Evolutionary conservation across 2,888 invertebrate species (phyloP).

Genomic region (Rhingia rostrata): DNA sequence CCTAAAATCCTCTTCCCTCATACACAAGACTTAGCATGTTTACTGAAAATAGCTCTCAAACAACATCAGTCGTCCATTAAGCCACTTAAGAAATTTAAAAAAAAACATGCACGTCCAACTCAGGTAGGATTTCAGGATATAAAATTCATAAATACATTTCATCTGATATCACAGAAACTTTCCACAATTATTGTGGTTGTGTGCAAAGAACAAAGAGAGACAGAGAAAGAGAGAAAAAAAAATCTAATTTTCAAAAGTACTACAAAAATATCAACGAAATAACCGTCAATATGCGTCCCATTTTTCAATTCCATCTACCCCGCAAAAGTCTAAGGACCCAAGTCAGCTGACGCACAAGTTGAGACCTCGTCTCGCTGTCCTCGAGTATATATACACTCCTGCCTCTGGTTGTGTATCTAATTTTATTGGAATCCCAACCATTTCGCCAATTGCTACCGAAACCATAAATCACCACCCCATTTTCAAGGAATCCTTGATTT

Average conservation of each 20-base stretch:
- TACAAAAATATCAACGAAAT: constrained; percentile 31
- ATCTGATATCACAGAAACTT: not conserved
- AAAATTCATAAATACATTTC: constrained; percentile 65
- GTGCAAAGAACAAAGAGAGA: too few species aligned
- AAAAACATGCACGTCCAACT: constrained; percentile 8
- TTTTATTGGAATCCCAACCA: constrained; percentile 74
- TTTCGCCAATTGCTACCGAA: constrained; percentile 72
- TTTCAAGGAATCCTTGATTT: constrained; percentile 69
- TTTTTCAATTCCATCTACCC: constrained; percentile 51
- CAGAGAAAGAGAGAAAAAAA: constrained; percentile 4
- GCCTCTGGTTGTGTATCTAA: constrained; percentile 64
- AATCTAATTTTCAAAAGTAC: constrained; percentile 67
- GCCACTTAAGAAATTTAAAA: constrained; percentile 39
- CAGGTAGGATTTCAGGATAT: constrained; percentile 53
- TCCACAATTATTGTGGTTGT: too few species aligned
- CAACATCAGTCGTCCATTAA: constrained; percentile 35
- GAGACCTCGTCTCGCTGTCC: constrained; percentile 3
- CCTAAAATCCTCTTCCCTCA: not conserved
- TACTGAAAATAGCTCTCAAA: not conserved
- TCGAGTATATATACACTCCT: constrained; percentile 15
- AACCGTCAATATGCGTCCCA: constrained; percentile 62
- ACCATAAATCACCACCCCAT: constrained; percentile 75
- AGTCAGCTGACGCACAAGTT: constrained; percentile 59
- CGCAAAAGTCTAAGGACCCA: constrained; percentile 16
- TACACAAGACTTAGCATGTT: constrained; percentile 22